Conservation (phyloP, 2,797 vertebrate species). For the Calcarius lapponicus region DNA sequence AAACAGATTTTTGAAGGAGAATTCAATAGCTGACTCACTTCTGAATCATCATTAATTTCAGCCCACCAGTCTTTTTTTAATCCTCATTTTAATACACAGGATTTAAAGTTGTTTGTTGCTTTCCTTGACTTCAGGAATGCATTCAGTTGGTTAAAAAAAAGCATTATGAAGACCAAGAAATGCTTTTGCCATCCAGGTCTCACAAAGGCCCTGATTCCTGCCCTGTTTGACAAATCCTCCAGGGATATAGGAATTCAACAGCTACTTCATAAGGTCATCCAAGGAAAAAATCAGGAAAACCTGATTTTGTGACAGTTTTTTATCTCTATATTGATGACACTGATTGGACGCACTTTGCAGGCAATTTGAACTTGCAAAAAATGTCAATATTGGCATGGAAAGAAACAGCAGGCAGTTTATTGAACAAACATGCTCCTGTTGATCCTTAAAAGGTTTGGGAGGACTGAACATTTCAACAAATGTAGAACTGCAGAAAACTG, state of each 20-base stretch:
- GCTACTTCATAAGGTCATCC: not conserved
- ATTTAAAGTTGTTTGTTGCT: slow-evolving; percentile 44
- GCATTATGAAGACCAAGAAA: not conserved
- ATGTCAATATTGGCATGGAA: not conserved
- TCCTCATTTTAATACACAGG: slow-evolving; percentile 5
- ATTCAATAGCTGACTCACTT: slow-evolving; percentile 51
- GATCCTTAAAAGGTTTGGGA: not conserved
- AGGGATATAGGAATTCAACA: not conserved
- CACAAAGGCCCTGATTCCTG: not conserved
- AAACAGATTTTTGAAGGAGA: slow-evolving; percentile 31
- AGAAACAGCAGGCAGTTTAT: not conserved
- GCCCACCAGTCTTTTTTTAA: slow-evolving; percentile 55
- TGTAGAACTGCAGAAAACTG: not conserved
- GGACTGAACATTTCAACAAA: not conserved
- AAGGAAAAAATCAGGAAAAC: no score
- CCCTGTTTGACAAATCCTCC: not conserved
- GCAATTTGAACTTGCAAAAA: not conserved
- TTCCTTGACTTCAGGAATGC: not conserved
- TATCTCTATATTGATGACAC: not conserved
- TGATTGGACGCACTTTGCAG: not conserved
- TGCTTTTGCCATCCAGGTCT: not conserved
- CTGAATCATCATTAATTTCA: slow-evolving; percentile 66
- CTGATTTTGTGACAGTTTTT: not conserved
- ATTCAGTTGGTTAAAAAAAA: not conserved
- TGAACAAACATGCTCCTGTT: not conserved